Base-by-base conservation (phyloP, 2,797 vertebrate genomes). In the Euphonia xanthogaster region DNA sequence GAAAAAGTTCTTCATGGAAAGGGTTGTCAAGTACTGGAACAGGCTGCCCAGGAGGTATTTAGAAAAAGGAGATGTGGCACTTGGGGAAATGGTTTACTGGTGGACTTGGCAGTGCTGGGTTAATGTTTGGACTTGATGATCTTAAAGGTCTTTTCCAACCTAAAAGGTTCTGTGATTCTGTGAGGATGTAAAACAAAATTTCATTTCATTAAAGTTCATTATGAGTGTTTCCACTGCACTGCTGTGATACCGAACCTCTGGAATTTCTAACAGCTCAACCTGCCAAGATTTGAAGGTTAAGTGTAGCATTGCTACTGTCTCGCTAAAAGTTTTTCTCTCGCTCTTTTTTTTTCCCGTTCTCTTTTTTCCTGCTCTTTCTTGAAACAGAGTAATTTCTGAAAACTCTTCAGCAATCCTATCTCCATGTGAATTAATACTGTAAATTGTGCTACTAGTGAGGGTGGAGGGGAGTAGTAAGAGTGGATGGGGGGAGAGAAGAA, bases 381-480 rank as follows among this genome's bases (percentile, higher is more conserved):
- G 62, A 93, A 97, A 95, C 45, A 80, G 77, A 86, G 77, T 77
- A 83, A 83, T 96, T 97, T 96, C 91, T 94, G 70, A 92, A 97
- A 97, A 98, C 55, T 97, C 78, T 92, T 83, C 73, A 77, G 81
- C 74, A 94, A 6, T 66, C 74, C 85, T 95, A 92, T 97, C 93
- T 96, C 86, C 84, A 82, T 95, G 87, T 90, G 97, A 97, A 97
- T 97, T 94, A 97, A 94, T 96, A 96, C 91, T 97, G 82, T 97
- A 97, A 97, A 97, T 97, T 97, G 92, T 97, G 81, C 96, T 97
- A 94, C 79, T 94, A 88, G 93, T 96, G 94, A 96, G 80, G 68
- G 96, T 87, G 89, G 76, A 88, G 63, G 76, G 66, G 76, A 85
- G 83, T 86, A 86, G 93, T 86, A 93, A 95, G 92, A 83, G 72